Evolutionary conservation across 2,888 invertebrate genomes (phyloP), one percentile per base, ranked within the genome.

Genomic region (Noctua comes): DNA sequence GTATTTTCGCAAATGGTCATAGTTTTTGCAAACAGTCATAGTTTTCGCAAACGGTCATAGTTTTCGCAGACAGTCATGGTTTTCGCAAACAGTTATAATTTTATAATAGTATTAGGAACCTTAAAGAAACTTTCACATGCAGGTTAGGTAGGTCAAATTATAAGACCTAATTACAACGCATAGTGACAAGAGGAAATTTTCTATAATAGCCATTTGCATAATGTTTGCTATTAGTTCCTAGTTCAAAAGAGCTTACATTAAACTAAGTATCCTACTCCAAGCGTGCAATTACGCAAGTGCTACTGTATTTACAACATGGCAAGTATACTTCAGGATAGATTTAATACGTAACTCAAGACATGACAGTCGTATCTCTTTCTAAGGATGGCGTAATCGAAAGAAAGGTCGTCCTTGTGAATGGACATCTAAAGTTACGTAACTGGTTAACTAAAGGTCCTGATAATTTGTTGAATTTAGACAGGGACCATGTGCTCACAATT

Each of bases 191-290:
- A 82, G 73, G 74, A 73, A 82, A 71, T 51, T n/a, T 16, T 70
- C 24, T 54, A 16, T 57, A 54, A 48, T 65, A 24, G 16, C 18
- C 11, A 64, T 78, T 68, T 79, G 51, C 79, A 64, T 78, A 71
- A 73, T 64, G 8, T 54, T 59, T 27, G 8, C 31, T 57, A 4
- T 36, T 36, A 24, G 36, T 82, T 73, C 70, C 62, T 71, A 64
- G 73, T 57, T 83, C 54, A 73, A 57, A 8, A 82, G 73, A 78
- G 57, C 27, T 64, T 68, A 3, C 79, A 74, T 64, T 59, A 31
- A 71, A 68, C 16, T 31, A 66, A 82, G 59, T 59, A 51, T 51
- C 21, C 2, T 36, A 21, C 21, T 48, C 27, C 73, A 70, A 57
- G 31, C 73, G 27, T 57, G 43, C 13, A 62, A 51, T 82, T 66